phyloP scores from a whole-genome alignment of 30 jellyfish, hydroid and myxozoan genomes.

The Rhopilema esculentum region DNA sequence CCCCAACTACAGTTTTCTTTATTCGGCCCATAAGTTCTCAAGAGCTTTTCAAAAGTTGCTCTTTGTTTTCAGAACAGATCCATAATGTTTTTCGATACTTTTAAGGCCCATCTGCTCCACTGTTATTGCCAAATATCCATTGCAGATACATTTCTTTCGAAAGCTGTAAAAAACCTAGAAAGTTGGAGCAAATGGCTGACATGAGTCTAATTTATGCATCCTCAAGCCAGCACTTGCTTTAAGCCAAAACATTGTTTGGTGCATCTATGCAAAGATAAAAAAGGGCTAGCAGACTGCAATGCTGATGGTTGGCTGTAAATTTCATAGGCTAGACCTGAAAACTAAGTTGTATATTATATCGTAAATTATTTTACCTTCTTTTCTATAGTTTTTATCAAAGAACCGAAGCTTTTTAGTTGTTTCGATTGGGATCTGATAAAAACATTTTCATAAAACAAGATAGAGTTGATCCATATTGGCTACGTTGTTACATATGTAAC shows the following conservation, averaged over 20 bases:
- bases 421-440: background rate
- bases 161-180: background rate
- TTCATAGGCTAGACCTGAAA: slow-evolving; percentile 27
- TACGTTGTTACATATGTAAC: no score
- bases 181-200: background rate
- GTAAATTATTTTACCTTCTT: no score
- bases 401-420: background rate
- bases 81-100: no score
- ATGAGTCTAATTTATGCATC: no score
- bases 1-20: slow-evolving; percentile 22
- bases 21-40: slow-evolving; percentile 16
- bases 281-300: background rate
- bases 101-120: no score
- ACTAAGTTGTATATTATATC: no score
- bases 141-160: no score
- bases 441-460: background rate
- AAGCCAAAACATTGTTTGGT: background rate
- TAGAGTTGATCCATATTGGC: no score
- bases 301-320: background rate
- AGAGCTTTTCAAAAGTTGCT: background rate
- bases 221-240: background rate
- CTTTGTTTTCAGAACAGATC: no score
- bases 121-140: no score
- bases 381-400: no score
- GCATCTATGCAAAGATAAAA: background rate